Base-by-base conservation (phyloP, 1,140 invertebrate genomes). In the Pseudobourletiella spinata region DNA sequence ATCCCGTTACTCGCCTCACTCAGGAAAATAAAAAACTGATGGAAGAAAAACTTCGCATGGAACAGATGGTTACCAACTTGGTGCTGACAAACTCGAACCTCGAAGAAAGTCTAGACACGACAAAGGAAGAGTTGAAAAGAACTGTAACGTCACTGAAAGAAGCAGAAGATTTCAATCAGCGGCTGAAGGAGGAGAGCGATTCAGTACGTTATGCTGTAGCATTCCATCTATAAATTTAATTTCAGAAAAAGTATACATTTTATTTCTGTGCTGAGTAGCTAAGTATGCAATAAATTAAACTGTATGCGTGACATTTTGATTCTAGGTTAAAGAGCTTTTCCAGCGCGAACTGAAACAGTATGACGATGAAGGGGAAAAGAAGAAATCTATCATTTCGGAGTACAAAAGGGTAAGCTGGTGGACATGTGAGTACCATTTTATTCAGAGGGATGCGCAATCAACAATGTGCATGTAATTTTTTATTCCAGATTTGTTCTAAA, bases 131-230 rank as follows among this genome's bases (percentile, higher is more conserved):
- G 70, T 76, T 95, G 57, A 84, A 87, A 67, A 80, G 83, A 43
- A 77, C 92, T 15, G 85, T 86, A 70, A 80, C 81, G 14, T 79
- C 82, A 0, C 79, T 95, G 0, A 75, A 82, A 15, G 85, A 90
- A 66, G 81, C 82, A 46, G 88, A 91, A 68, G 91, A 95, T 64
- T 90, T 95, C 71, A 88, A 89, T 65, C 83, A 84, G 63, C 79
- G 89, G 59, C 75, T 95, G 50, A 82, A 87, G 68, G 78, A 83
- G 46, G 90, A 96, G 75, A 83, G 89, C 15, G 76, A 77, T 42
- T 83, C 88, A 73, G 82, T 83, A 67, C 63, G 64, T 70, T 11
- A n/a, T 39, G 32, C n/a, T 39, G n/a, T 39, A n/a, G n/a, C n/a
- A n/a, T n/a, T n/a, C n/a, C n/a, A n/a, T n/a, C n/a, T n/a, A n/a